Conservation (phyloP, 2,113 vertebrate genomes). For the Rousettus leschenaultii region DNA sequence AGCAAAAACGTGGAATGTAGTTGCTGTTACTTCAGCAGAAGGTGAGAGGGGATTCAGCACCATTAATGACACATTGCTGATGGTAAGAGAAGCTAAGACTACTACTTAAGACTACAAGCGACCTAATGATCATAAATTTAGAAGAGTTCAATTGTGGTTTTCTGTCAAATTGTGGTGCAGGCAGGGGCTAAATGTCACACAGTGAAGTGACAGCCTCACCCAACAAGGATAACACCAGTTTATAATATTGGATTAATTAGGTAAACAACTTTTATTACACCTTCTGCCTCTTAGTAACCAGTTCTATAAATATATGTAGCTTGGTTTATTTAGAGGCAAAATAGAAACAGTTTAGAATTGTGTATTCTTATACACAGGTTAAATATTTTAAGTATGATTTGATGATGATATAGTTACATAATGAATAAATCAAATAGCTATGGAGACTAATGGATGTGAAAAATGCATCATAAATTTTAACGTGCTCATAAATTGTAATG, state of each 20-base stretch:
- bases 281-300: background rate
- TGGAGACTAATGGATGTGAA: slow-evolving; percentile 28
- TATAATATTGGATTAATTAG: background rate
- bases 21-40: background rate
- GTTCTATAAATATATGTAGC: background rate
- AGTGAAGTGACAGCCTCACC: background rate
- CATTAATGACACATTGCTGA: background rate
- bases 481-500: slow-evolving; percentile 37
- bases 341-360: slow-evolving; percentile 22
- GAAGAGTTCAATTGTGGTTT: background rate
- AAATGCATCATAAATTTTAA: slow-evolving; percentile 51
- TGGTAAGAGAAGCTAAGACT: background rate
- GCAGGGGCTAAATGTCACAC: background rate
- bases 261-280: background rate
- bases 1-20: background rate
- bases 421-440: slow-evolving; percentile 46
- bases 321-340: slow-evolving; percentile 16
- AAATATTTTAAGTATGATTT: slow-evolving; percentile 49
- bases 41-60: background rate
- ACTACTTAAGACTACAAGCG: background rate
- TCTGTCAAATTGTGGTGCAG: background rate
- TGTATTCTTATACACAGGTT: background rate
- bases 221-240: background rate
- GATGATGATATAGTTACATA: background rate
- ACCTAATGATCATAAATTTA: background rate